Base-by-base conservation (phyloP, 1,140 invertebrate genomes). In the Pomacea maculata region DNA sequence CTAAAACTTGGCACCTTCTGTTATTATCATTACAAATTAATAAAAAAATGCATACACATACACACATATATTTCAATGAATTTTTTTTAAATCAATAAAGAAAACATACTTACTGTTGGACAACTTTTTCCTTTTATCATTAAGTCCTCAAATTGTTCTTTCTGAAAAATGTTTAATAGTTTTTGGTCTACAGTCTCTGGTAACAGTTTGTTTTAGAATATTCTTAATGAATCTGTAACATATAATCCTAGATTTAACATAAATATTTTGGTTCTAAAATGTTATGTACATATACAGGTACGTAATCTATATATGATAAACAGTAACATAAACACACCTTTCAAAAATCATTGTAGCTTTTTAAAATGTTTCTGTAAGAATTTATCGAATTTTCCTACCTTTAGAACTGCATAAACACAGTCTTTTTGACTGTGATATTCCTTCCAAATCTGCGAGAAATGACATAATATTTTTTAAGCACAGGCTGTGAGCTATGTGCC, bases 361-460 rank as follows among this genome's bases (percentile, higher is more conserved):
- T 8, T 34, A 11, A 73, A 73, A 73, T 34, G 34, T 8, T 73
- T 12, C 21, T 75, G n/a, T 25, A 61, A 11, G 15, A 75, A 25
- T 57, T 75, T 55, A 29, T 29, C 9, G 14, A 52, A 75, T 25
- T 52, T n/a, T 76, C 70, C 63, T 85, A 87, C 86, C 83, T 85
- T 83, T 34, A 87, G 52, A 19, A 86, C 86, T 54, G 82, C 80
- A 86, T 80, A 87, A 6, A 87, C 83, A 81, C 86, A 84, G 57
- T 87, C 86, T 79, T 87, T 87, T 21, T 67, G 64, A 34, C 78
- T 81, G 75, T 85, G 84, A 55, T 85, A 83, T 70, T 87, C 81
- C 55, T 82, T 84, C 86, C 86, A 87, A 75, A 87, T 87, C 86
- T 87, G 79, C 55, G 82, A 82, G 45, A 45, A 73, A 65, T 78